Percentiles rank a stretch among this genome's conserved stretches.
phyloP scores from a whole-genome alignment of 2,888 invertebrate species.

The Agrotis ipsilon region DNA sequence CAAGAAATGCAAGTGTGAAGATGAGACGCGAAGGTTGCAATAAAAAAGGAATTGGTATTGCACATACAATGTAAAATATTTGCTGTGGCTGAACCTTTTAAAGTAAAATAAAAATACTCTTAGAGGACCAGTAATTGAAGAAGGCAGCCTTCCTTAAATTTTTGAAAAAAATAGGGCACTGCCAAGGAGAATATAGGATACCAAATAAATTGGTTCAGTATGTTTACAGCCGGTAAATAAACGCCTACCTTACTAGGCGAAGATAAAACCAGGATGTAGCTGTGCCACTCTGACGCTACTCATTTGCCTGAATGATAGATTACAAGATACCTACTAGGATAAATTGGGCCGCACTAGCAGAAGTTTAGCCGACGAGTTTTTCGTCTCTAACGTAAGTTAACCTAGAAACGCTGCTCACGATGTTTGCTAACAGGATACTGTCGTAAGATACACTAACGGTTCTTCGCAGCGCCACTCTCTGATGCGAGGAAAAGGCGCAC shows the following conservation, averaged over 20 bases:
- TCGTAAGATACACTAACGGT: slow-evolving; percentile 65
- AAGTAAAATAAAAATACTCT: slow-evolving; percentile 6
- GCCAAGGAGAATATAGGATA: too few species aligned
- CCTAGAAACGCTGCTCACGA: slow-evolving; percentile 68
- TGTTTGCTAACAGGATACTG: slow-evolving; percentile 68
- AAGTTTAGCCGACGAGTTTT: slow-evolving; percentile 54
- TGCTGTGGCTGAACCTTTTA: slow-evolving; percentile 1
- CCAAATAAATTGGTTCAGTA: too few species aligned
- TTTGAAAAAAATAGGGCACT: too few species aligned
- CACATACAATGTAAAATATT: slow-evolving; percentile 22
- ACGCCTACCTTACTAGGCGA: too few species aligned
- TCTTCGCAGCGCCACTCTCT: slow-evolving; percentile 48
- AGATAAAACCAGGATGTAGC: slow-evolving; percentile 40
- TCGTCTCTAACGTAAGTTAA: slow-evolving; percentile 63
- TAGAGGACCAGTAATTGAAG: neutral
- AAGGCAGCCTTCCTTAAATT: too few species aligned
- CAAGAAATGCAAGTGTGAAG: slow-evolving; percentile 39
- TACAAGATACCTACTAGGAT: slow-evolving; percentile 26
- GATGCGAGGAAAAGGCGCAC: slow-evolving; percentile 45
- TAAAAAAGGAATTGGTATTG: slow-evolving; percentile 25
- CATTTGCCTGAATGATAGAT: slow-evolving; percentile 53
- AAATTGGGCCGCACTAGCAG: slow-evolving; percentile 46
- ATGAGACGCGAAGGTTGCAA: slow-evolving; percentile 47
- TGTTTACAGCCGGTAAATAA: neutral
- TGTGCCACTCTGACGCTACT: slow-evolving; percentile 23